A percentile compares a stretch with the other conserved stretches of the same genome.
phyloP scores from a whole-genome alignment of 2,797 vertebrate species.

The Fundulus diaphanus region DNA sequence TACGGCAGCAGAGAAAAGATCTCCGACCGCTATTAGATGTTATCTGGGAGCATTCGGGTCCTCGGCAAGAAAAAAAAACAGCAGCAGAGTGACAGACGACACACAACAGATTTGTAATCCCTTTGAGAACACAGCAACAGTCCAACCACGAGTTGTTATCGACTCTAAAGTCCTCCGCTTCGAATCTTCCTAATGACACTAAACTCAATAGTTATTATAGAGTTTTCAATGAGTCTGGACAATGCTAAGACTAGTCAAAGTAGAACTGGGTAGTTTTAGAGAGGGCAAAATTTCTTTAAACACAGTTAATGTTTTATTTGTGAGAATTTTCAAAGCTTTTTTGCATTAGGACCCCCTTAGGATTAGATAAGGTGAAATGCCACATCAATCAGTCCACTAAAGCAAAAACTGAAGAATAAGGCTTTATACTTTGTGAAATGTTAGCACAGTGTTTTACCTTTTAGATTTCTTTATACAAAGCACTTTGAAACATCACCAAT shows the following conservation, averaged over 20 bases:
- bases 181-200: not conserved
- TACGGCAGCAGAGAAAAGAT: not conserved
- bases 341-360: not conserved
- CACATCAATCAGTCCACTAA: no score
- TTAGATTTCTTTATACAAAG: not conserved
- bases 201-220: not conserved
- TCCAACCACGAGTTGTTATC: not conserved
- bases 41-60: no score
- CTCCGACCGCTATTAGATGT: not conserved
- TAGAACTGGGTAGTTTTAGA: not conserved
- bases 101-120: not conserved
- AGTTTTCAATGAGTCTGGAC: not conserved
- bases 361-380: not conserved
- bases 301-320: not conserved
- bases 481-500: not conserved
- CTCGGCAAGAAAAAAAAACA: no score
- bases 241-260: not conserved
- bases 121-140: not conserved
- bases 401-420: no score
- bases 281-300: not conserved
- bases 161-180: not conserved
- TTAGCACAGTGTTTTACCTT: not conserved
- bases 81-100: not conserved
- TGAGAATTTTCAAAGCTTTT: not conserved
- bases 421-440: no score